Evolutionary conservation across 2,113 vertebrate genomes (phyloP).

Genomic region (Sitta europaea): DNA sequence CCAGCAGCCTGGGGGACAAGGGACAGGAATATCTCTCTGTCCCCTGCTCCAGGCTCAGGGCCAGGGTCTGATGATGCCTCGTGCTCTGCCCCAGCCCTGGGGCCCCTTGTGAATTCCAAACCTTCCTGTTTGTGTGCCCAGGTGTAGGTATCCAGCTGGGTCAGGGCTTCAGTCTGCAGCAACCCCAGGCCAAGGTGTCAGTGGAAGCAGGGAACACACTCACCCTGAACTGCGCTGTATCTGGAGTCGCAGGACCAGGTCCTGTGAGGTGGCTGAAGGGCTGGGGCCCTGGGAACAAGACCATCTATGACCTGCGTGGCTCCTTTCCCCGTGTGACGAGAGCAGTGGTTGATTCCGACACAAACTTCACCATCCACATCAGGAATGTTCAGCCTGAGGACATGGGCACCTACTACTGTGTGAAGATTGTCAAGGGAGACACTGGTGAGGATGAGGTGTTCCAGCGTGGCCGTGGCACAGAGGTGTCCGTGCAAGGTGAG

Average conservation of each 20-base stretch:
- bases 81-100: fast-evolving
- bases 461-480: fast-evolving
- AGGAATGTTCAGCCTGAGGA: background rate
- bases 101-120: background rate
- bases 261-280: constrained; percentile 18
- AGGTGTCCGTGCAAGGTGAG: background rate
- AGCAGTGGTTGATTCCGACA: fast-evolving
- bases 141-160: fast-evolving
- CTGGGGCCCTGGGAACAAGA: background rate
- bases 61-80: fast-evolving
- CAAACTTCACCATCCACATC: background rate
- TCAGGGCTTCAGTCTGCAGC: fast-evolving
- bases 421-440: fast-evolving
- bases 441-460: fast-evolving
- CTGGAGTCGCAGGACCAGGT: fast-evolving
- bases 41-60: background rate
- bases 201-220: fast-evolving
- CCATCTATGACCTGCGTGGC: background rate
- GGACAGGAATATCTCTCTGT: background rate
- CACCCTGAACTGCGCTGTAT: background rate
- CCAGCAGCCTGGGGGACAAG: background rate
- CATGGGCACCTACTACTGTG: background rate
- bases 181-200: fast-evolving
- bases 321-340: fast-evolving
- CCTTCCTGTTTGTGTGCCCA: background rate